Evolutionary conservation across 2,797 vertebrate genomes (phyloP).

Genomic region (Hypotaenidia philippensis): DNA sequence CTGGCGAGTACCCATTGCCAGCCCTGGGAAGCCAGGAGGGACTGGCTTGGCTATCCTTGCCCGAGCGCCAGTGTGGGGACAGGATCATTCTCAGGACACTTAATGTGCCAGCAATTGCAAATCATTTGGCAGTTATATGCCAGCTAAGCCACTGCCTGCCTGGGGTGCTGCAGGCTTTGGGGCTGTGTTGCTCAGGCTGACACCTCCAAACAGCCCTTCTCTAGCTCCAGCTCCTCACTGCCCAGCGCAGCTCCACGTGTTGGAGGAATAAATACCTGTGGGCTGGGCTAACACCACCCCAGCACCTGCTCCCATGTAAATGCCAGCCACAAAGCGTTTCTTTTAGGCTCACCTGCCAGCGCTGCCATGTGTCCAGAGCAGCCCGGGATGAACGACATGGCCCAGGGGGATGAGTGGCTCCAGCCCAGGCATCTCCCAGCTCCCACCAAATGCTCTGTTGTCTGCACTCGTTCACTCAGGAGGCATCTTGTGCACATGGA

Average conservation of each 20-base stretch:
- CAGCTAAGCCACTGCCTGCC: not conserved
- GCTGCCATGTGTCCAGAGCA: not conserved
- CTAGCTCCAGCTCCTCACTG: not conserved
- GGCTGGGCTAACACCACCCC: not conserved
- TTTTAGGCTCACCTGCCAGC: not conserved
- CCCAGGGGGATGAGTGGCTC: rapidly evolving
- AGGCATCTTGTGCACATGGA: not conserved
- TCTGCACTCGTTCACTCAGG: rapidly evolving
- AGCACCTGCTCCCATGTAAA: not conserved
- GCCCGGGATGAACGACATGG: rapidly evolving
- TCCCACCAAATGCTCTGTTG: not conserved
- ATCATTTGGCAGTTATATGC: not conserved
- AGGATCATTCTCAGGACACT: rapidly evolving
- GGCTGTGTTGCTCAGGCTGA: not conserved
- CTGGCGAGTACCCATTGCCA: not conserved
- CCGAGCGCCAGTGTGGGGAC: not conserved
- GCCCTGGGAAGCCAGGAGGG: not conserved
- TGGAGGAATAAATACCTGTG: not conserved
- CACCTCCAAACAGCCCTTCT: not conserved
- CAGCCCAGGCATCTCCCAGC: not conserved
- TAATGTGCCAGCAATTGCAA: not conserved
- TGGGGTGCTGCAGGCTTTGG: rapidly evolving
- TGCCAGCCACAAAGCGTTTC: not conserved
- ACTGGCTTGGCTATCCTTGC: rapidly evolving
- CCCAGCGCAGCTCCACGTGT: not conserved